phyloP scores from a whole-genome alignment of 2,113 vertebrate species.

The Lepisosteus osseus region DNA sequence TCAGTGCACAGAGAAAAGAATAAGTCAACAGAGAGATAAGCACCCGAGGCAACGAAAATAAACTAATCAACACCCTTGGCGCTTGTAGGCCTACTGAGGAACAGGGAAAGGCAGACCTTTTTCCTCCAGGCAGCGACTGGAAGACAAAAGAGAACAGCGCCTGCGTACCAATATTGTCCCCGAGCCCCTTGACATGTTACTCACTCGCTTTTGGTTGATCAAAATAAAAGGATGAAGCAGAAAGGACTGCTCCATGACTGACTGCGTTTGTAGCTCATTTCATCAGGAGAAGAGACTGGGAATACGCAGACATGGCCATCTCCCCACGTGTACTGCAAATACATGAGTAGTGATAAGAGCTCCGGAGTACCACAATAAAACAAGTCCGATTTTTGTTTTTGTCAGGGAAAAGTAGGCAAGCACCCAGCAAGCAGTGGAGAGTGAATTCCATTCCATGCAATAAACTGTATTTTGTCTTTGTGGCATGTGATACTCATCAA shows the following conservation, averaged over 20 bases:
- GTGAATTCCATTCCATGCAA: neutral
- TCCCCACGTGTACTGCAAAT: conserved; percentile 23
- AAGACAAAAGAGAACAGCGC: too few relatives aligned
- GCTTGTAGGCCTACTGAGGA: too few relatives aligned
- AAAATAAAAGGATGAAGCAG: neutral
- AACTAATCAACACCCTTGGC: too few relatives aligned
- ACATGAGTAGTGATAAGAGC: conserved; percentile 26
- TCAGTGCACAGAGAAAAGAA: too few relatives aligned
- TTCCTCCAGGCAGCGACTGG: too few relatives aligned
- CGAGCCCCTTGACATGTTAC: too few relatives aligned
- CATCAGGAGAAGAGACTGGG: conserved; percentile 10
- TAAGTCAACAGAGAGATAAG: too few relatives aligned
- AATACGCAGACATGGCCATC: conserved; percentile 37
- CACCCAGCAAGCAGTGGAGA: conserved; percentile 38
- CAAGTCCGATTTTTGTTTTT: conserved; percentile 17
- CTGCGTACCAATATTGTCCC: too few relatives aligned
- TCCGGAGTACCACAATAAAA: conserved; percentile 32
- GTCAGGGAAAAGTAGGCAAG: conserved; percentile 31
- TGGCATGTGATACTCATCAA: neutral
- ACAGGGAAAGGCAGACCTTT: too few relatives aligned
- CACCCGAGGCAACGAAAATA: too few relatives aligned
- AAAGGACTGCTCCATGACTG: neutral
- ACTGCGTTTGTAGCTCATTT: neutral
- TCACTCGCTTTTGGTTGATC: neutral
- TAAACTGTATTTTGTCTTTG: neutral